A percentile compares a stretch with the other conserved stretches of the same genome.
Conservation (phyloP, 2,113 vertebrate species). For the Phasianus colchicus region DNA sequence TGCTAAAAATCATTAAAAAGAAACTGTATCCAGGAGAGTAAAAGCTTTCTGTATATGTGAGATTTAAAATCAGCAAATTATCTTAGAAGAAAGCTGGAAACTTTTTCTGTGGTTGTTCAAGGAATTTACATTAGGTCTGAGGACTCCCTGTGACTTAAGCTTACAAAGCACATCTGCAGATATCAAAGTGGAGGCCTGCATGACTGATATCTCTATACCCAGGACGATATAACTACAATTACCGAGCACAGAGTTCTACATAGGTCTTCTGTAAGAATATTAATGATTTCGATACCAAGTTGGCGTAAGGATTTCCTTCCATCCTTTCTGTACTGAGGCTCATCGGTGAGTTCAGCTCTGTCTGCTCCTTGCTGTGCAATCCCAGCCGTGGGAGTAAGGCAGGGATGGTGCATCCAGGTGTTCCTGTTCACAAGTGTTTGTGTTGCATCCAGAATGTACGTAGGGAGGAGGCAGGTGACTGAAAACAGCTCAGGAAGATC, state of each 20-base stretch:
- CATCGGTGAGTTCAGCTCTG: neutral
- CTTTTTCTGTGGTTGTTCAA: neutral
- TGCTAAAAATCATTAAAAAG: neutral
- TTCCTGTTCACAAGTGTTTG: neutral
- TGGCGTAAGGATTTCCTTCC: neutral
- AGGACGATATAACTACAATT: neutral
- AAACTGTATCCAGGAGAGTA: neutral
- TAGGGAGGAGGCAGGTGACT: accelerated
- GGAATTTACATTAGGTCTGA: neutral
- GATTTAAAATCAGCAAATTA: neutral
- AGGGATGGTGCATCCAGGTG: neutral
- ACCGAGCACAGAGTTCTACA: neutral
- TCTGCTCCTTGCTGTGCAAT: neutral
- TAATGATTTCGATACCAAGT: neutral
- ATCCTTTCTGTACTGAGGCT: neutral
- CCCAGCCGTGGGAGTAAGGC: neutral
- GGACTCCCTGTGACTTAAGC: neutral
- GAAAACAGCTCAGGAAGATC: neutral
- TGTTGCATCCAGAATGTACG: neutral
- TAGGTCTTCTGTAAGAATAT: neutral
- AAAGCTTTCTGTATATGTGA: neutral
- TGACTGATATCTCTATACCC: accelerated
- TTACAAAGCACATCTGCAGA: neutral
- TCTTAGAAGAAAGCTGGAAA: neutral
- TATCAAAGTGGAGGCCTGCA: neutral